phyloP scores from a whole-genome alignment of 2,797 vertebrate species.

The Triplophysa bombifrons region DNA sequence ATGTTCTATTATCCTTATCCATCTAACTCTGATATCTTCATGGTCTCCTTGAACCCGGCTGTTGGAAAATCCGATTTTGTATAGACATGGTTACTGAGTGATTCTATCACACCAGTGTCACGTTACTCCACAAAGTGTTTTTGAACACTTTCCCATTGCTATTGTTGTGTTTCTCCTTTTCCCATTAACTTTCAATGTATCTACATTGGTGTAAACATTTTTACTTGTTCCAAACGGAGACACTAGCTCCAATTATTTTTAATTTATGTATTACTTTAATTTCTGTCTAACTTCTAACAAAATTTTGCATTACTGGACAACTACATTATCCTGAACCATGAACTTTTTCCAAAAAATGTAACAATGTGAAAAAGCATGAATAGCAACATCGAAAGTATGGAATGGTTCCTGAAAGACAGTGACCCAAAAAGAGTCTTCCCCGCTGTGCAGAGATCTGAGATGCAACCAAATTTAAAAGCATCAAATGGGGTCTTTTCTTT shows the following conservation, averaged over 20 bases:
- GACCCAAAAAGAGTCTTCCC: not conserved
- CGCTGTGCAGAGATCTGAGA: not conserved
- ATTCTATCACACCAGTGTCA: not conserved
- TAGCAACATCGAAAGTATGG: not conserved
- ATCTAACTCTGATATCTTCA: not conserved
- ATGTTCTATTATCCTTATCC: not conserved
- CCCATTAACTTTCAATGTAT: not conserved
- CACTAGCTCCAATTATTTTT: not conserved
- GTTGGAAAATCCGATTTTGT: not conserved
- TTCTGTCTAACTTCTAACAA: not conserved
- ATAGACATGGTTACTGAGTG: not conserved
- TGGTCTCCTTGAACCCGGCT: not conserved
- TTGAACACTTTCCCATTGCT: too few species aligned
- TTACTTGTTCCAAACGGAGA: too few species aligned
- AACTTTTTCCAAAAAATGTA: not conserved
- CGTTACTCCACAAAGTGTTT: not conserved
- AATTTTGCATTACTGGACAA: not conserved
- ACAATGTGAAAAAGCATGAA: not conserved
- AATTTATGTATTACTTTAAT: not conserved
- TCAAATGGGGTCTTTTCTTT: conserved; percentile 14
- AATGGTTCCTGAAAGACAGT: not conserved
- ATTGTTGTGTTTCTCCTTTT: not conserved
- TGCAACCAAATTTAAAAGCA: conserved; percentile 28
- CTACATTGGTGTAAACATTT: not conserved
- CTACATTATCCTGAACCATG: not conserved